Evolutionary conservation across 2,888 invertebrate species (phyloP).

Genomic region (Microdon myrmicae): DNA sequence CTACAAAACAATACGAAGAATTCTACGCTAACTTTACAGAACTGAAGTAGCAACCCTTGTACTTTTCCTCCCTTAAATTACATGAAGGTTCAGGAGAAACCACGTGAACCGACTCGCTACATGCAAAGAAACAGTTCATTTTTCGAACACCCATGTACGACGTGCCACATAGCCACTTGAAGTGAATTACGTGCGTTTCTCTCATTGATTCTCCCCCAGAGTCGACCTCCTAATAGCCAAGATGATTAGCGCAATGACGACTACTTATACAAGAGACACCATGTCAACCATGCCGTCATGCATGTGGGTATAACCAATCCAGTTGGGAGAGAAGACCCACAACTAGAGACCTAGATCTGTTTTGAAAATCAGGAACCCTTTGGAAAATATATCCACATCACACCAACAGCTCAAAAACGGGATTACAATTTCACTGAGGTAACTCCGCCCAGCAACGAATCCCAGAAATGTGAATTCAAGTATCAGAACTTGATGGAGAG

Average conservation of each 20-base stretch:
- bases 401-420: no score
- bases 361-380: conserved; percentile 18
- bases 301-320: conserved; percentile 33
- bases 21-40: conserved; percentile 15
- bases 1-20: conserved; percentile 30
- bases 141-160: no score
- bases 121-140: conserved; percentile 13
- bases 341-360: conserved; percentile 21
- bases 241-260: conserved; percentile 28
- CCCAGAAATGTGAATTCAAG: conserved; percentile 30
- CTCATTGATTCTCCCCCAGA: conserved; percentile 26
- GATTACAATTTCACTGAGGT: conserved; percentile 12
- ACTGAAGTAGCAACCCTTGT: conserved; percentile 37
- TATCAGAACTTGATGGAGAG: conserved; percentile 47
- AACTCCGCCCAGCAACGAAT: conserved; percentile 33
- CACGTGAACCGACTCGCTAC: conserved; percentile 26
- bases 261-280: conserved; percentile 37
- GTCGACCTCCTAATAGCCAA: conserved; percentile 37
- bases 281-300: conserved; percentile 29
- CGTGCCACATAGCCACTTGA: conserved; percentile 35
- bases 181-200: conserved; percentile 18
- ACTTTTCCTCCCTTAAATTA: conserved; percentile 37
- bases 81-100: conserved; percentile 15
- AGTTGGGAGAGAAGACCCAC: no score
- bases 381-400: conserved; percentile 28